Conservation (phyloP, 2,888 invertebrate species). For the Carcina quercana region DNA sequence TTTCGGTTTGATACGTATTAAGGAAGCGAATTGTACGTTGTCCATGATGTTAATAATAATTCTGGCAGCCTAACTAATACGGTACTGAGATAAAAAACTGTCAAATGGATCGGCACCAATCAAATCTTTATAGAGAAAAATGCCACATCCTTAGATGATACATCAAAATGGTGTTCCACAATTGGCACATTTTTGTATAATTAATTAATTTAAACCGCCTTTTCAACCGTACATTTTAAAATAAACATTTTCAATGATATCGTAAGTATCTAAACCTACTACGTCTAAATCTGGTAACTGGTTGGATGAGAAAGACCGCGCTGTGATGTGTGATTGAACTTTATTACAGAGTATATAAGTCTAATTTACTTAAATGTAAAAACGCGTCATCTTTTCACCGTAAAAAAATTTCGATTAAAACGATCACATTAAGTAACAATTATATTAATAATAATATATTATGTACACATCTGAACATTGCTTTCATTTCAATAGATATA, state of each 20-base stretch:
- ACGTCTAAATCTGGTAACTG: constrained; percentile 32
- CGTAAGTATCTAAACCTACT: constrained; percentile 5
- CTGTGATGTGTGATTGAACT: constrained; percentile 8
- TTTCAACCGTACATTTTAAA: constrained; percentile 4
- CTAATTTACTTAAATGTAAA: constrained; percentile 23
- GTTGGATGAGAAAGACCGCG: constrained; percentile 26
- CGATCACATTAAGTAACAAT: constrained; percentile 65
- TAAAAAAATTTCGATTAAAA: constrained; percentile 45
- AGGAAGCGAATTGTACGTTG: no score
- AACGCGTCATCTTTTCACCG: constrained; percentile 36
- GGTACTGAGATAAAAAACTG: no score
- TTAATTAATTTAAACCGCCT: no score
- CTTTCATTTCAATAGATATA: constrained; percentile 46
- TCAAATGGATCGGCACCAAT: no score
- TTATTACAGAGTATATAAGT: background rate
- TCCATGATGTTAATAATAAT: no score
- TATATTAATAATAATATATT: constrained; percentile 45
- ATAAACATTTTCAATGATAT: no score
- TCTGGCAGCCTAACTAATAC: no score
- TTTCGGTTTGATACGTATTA: no score
- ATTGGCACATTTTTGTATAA: constrained; percentile 27
- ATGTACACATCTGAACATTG: constrained; percentile 64
- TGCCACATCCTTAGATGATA: no score
- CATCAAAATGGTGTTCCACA: constrained; percentile 22
- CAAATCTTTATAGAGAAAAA: no score